A percentile compares a stretch with the other conserved stretches of the same genome.
Evolutionary conservation across 2,888 invertebrate genomes (phyloP).

Genomic region (Himalopsyche anomala): DNA sequence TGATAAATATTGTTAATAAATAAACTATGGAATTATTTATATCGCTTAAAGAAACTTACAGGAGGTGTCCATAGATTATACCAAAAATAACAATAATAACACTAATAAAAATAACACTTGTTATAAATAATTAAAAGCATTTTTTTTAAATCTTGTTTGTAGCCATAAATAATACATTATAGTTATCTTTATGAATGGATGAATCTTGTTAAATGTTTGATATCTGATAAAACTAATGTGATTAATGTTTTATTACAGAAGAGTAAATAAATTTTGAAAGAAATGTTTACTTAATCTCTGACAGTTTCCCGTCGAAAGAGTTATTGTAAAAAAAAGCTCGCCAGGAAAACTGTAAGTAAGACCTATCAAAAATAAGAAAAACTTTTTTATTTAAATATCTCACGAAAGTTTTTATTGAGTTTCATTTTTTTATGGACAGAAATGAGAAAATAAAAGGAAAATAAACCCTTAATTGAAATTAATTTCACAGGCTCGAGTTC

Average conservation of each 20-base stretch:
- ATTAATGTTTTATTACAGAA: neutral
- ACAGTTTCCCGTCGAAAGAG: slow-evolving; percentile 8
- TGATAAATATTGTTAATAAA: too few relatives aligned
- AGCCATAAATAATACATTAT: too few relatives aligned
- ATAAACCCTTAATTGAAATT: slow-evolving; percentile 65
- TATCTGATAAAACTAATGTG: neutral
- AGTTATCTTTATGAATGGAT: too few relatives aligned
- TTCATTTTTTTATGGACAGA: slow-evolving; percentile 59
- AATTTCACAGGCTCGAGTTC: slow-evolving; percentile 62
- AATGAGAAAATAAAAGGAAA: slow-evolving; percentile 64
- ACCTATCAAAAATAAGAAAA: slow-evolving; percentile 36
- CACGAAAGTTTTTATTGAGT: slow-evolving; percentile 59
- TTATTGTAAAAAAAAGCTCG: slow-evolving; percentile 36
- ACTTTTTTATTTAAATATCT: slow-evolving; percentile 63
- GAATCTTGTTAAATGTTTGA: neutral
- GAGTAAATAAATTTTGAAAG: neutral
- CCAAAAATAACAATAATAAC: too few relatives aligned
- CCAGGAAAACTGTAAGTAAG: slow-evolving; percentile 5
- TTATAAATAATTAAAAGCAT: too few relatives aligned
- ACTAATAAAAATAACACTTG: too few relatives aligned
- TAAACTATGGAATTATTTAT: too few relatives aligned
- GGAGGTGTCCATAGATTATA: too few relatives aligned
- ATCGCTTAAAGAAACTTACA: too few relatives aligned
- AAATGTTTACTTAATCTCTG: slow-evolving; percentile 39
- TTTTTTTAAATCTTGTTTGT: too few relatives aligned